phyloP scores from a whole-genome alignment of 2,797 vertebrate species.

The Tiaroga cobitis region DNA sequence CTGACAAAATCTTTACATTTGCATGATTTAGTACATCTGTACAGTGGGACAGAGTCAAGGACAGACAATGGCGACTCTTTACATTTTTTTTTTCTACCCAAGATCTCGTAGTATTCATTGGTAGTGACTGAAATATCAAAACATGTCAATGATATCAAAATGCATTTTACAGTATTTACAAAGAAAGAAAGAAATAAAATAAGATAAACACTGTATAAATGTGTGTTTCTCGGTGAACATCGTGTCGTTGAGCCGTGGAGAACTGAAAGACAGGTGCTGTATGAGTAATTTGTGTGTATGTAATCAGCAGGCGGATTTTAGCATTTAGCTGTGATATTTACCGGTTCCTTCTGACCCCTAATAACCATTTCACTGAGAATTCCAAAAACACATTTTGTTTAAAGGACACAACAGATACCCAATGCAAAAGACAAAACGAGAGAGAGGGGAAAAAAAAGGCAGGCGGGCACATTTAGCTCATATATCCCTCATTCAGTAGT shows the following conservation, averaged over 20 bases:
- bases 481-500: slow-evolving; percentile 29
- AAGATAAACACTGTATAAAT: slow-evolving; percentile 61
- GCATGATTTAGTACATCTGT: slow-evolving; percentile 43
- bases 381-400: slow-evolving; percentile 50
- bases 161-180: slow-evolving; percentile 88
- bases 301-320: slow-evolving; percentile 31
- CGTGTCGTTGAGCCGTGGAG: slow-evolving; percentile 20
- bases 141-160: slow-evolving; percentile 91
- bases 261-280: slow-evolving; percentile 46
- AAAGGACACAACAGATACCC: background rate
- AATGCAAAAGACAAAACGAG: background rate
- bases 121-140: slow-evolving; percentile 83
- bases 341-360: slow-evolving; percentile 15
- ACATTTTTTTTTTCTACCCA: slow-evolving; percentile 22
- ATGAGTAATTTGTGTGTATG: background rate
- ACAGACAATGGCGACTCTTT: slow-evolving; percentile 37
- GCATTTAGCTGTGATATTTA: slow-evolving; percentile 29
- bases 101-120: slow-evolving; percentile 64
- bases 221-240: slow-evolving; percentile 42
- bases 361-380: slow-evolving; percentile 2
- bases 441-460: background rate
- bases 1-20: slow-evolving; percentile 52
- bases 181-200: slow-evolving; percentile 65
- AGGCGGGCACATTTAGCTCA: background rate
- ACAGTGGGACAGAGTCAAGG: slow-evolving; percentile 13